Conservation (phyloP, 2,797 vertebrate genomes). For the Chloroceryle inda region DNA sequence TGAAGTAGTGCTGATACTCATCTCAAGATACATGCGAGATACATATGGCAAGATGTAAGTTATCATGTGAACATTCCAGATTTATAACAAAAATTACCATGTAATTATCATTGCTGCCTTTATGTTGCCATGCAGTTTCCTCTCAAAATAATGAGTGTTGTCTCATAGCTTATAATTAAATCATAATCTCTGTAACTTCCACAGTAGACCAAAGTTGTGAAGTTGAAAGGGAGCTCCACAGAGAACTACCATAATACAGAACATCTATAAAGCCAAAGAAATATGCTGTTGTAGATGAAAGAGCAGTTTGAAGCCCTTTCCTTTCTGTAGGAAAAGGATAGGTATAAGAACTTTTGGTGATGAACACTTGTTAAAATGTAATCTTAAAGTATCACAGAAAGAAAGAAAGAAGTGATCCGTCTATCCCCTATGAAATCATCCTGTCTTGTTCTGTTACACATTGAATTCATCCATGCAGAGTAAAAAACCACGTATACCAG, state of each 20-base stretch:
- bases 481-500: not conserved
- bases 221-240: not conserved
- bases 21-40: not conserved
- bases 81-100: not conserved
- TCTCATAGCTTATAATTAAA: not conserved
- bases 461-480: not conserved
- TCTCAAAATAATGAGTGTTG: not conserved
- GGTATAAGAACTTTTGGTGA: not conserved
- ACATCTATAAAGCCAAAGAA: not conserved
- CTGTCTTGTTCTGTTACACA: not conserved
- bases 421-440: not conserved
- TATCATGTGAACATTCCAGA: not conserved
- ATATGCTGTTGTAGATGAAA: not conserved
- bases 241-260: not conserved
- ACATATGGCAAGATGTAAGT: not conserved
- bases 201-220: not conserved
- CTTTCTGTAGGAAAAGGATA: not conserved
- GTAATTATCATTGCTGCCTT: not conserved
- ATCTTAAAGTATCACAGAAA: not conserved
- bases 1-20: not conserved
- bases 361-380: not conserved
- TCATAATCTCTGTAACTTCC: not conserved
- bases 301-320: not conserved
- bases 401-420: not conserved
- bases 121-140: not conserved